Evolutionary conservation across 2,113 vertebrate species (phyloP), one percentile per base, ranked within the genome.

Genomic region (Callaeas wilsoni): DNA sequence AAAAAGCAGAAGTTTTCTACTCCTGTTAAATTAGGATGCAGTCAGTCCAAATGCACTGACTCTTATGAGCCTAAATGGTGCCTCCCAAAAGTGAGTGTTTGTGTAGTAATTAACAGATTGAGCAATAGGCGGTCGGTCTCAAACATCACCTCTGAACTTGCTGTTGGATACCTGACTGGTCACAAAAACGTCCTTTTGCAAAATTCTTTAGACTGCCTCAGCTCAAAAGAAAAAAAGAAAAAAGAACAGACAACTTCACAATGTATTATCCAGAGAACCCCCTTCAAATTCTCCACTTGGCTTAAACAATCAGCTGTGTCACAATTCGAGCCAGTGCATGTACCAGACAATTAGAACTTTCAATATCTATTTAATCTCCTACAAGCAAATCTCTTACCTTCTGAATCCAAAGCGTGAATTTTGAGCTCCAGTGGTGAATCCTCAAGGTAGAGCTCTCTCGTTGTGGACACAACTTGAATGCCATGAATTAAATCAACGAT

Each of bases 401-500:
- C 99, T 4, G 99, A 99, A 97, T 99, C 99, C 93, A 99, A 97
- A 33, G 99, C 99, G 42, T 99, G 98, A 89, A 99, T 99, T 96
- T 97, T 99, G 79, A 99, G 98, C 71, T 98, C 98, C 92, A 99
- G 97, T 0, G 99, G 99, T 0, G 99, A 99, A 94, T 99, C 99
- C 94, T 99, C 99, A 16, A 99, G 98, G 87, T 99, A 99, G 5
- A 99, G 98, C 87, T 99, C 99, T 18, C 99, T 98, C 20, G 99
- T 99, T 22, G 99, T 99, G 39, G 99, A 99, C 62, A 99, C 98
- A 1, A 99, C 98, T 91, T 99, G 99, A 84, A 99, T 99, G 67
- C 96, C 98, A 8, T 97, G 98, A 94, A 99, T 99, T 60, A 99
- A 94, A 93, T 99, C 99, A 3, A 99, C 98, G 2, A 99, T 99